phyloP scores from a whole-genome alignment of 2,797 vertebrate genomes.

The Sebastes itinus region DNA sequence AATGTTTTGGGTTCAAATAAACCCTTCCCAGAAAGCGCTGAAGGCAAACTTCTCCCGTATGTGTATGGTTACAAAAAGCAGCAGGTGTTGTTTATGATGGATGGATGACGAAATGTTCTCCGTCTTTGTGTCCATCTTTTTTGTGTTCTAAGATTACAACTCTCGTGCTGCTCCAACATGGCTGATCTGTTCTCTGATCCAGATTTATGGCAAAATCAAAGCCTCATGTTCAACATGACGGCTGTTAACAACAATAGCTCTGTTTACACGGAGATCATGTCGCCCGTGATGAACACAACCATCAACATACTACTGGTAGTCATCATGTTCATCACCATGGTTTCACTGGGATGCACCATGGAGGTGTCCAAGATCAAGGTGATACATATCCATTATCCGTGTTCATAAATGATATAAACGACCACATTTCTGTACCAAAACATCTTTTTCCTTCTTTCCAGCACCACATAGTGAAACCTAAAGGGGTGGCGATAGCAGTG shows the following conservation, averaged over 20 bases:
- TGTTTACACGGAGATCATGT: neutral
- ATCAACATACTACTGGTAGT: constrained; percentile 55
- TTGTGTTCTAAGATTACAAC: neutral
- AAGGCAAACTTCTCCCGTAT: too few species aligned
- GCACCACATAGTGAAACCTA: constrained; percentile 84
- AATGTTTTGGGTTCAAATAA: too few species aligned
- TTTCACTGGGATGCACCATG: constrained; percentile 87
- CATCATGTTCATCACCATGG: constrained; percentile 74
- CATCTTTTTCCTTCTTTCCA: constrained; percentile 14
- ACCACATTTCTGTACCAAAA: neutral
- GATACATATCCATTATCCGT: neutral
- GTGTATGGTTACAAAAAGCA: too few species aligned
- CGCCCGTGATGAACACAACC: constrained; percentile 50
- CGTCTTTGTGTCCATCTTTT: neutral
- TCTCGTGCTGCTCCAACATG: neutral
- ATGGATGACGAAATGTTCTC: neutral
- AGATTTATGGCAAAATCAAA: constrained; percentile 21
- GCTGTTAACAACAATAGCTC: constrained; percentile 39
- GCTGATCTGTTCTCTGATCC: neutral
- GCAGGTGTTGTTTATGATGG: too few species aligned
- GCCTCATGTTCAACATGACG: constrained; percentile 24
- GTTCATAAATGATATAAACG: rapidly evolving
- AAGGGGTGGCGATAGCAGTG: constrained; percentile 79
- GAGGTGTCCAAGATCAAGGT: constrained; percentile 86
- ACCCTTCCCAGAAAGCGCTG: too few species aligned